Base-by-base conservation (phyloP, 2,888 invertebrate species). In the Melinaea marsaeus region DNA sequence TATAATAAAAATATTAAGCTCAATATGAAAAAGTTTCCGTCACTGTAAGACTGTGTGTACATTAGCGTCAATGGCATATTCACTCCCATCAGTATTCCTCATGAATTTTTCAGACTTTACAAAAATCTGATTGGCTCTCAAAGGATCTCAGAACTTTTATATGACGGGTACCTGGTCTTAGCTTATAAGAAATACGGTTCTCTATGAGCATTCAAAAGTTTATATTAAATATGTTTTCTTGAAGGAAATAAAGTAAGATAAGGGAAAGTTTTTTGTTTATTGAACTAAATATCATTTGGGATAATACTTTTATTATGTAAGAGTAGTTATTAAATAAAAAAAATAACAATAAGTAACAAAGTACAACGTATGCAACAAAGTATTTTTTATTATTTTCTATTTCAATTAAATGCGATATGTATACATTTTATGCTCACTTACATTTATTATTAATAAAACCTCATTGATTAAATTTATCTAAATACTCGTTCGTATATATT, bases 61-160 rank as follows among this genome's bases (percentile, higher is more conserved):
- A 45, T 69, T 68, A 45, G 69, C 69, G 71, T 72, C 72, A 71
- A 69, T 71, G 69, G 67, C 66, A 71, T 69, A 71, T 70, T 72
- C 73, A 71, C 75, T 73, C 62, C 68, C 70, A 69, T 71, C 69
- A 75, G 75, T 73, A 73, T 72, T 72, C 74, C 76, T 80, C 80
- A 80, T 81, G 80, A 78, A 81, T 77, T 76, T 78, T 81, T 75
- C 76, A 75, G 70, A 68, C 69, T 76, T 74, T 73, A 68, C 71
- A 76, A 78, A 75, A 78, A 78, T 79, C 78, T 78, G 77, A 80
- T 80, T 76, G 68, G 61, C 65, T 69, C 67, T 68, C 65, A 62
- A 62, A 63, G 61, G 67, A 58, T 55, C 56, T 46, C 13, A 51
- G 58, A 59, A 67, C 58, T 67, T 67, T 67, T 64, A 64, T 64